Conservation (phyloP, 2,888 invertebrate genomes). For the Tetramorium bicarinatum region DNA sequence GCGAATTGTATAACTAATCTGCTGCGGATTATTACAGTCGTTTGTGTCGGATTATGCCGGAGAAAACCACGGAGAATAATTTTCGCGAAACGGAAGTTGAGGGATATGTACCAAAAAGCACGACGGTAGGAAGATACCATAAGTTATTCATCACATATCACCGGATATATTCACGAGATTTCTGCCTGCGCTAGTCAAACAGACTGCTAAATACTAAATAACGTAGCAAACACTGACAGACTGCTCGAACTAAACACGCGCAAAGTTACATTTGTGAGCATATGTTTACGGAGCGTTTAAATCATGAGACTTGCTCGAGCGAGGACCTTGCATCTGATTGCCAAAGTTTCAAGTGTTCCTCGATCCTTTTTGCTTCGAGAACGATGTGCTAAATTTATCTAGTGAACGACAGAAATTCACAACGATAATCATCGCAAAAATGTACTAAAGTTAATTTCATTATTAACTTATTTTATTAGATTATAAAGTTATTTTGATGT, state of each 20-base stretch:
- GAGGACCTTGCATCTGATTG: background rate
- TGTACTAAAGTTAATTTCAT: background rate
- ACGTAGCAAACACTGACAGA: background rate
- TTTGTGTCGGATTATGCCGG: background rate
- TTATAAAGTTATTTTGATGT: background rate
- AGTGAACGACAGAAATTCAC: background rate
- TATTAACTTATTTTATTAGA: too few species aligned
- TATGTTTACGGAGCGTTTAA: background rate
- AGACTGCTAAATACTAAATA: background rate
- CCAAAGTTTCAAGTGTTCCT: background rate
- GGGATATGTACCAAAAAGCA: constrained; percentile 39
- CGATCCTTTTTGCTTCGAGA: background rate
- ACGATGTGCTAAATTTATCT: background rate
- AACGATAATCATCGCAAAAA: background rate
- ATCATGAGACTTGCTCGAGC: background rate
- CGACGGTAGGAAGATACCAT: constrained; percentile 47
- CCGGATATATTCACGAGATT: constrained; percentile 23
- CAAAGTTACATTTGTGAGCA: background rate
- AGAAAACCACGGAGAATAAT: constrained; percentile 54
- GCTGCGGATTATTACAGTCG: constrained; percentile 28
- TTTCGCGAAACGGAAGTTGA: constrained; percentile 60
- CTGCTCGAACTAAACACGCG: background rate
- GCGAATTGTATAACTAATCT: constrained; percentile 36
- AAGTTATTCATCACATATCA: constrained; percentile 54
- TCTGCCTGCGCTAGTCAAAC: background rate